phyloP scores from a whole-genome alignment of 1,140 invertebrate genomes.

The Drosophila sturtevanti region DNA sequence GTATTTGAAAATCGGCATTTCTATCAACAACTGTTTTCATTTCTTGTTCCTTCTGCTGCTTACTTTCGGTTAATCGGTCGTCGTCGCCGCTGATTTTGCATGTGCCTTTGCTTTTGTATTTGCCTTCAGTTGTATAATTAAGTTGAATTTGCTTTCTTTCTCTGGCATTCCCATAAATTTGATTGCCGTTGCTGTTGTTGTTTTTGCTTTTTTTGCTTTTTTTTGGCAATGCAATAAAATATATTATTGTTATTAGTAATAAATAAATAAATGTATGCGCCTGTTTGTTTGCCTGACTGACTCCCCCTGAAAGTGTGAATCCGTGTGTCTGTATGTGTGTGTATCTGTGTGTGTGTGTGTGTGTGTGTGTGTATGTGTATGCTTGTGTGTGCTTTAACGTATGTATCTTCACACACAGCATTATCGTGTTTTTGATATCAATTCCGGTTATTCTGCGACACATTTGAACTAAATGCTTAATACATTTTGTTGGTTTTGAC shows the following conservation, averaged over 20 bases:
- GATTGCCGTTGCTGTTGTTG: neutral
- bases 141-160: constrained; percentile 61
- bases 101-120: constrained; percentile 3
- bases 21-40: neutral
- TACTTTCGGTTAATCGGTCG: constrained; percentile 61
- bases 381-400: neutral
- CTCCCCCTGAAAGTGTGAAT: neutral
- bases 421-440: constrained; percentile 2
- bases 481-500: neutral
- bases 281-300: neutral
- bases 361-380: too few relatives aligned
- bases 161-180: constrained; percentile 47
- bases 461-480: neutral
- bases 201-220: neutral
- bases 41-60: constrained; percentile 51
- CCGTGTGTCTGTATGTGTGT: neutral
- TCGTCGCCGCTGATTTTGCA: constrained; percentile 7
- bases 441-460: constrained; percentile 8
- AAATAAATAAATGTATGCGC: constrained; percentile 43
- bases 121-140: constrained; percentile 28
- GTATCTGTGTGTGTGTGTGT: too few relatives aligned
- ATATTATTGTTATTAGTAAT: constrained; percentile 47
- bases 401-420: neutral
- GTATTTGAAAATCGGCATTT: neutral
- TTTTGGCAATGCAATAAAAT: constrained; percentile 63